Percentiles rank a stretch among this genome's conserved stretches.
phyloP scores from a whole-genome alignment of 1,140 invertebrate species.

The Bombus waltoni region DNA sequence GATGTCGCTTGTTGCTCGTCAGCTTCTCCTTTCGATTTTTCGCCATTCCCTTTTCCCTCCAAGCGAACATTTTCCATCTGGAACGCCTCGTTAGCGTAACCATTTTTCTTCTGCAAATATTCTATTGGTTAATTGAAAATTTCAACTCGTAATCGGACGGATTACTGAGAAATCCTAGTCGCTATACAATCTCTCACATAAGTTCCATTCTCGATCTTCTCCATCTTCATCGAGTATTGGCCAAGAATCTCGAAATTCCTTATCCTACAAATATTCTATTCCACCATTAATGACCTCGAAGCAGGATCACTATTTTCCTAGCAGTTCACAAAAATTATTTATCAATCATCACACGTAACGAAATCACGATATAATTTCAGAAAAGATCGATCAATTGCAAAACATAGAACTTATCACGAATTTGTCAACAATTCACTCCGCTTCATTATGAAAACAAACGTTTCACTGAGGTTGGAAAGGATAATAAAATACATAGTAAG shows the following conservation, averaged over 20 bases:
- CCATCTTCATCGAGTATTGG: neutral
- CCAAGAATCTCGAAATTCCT: neutral
- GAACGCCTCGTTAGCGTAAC: slow-evolving; percentile 64
- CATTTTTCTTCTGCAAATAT: slow-evolving; percentile 57
- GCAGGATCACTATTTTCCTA: too few relatives aligned
- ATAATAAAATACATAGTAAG: too few relatives aligned
- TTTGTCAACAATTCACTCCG: neutral
- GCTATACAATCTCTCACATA: slow-evolving; percentile 48
- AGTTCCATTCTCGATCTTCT: slow-evolving; percentile 22
- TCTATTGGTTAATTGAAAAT: neutral
- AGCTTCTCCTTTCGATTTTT: neutral
- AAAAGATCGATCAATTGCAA: neutral
- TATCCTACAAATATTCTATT: too few relatives aligned
- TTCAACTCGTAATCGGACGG: neutral
- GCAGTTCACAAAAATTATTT: too few relatives aligned
- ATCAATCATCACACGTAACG: too few relatives aligned
- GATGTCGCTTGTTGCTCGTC: slow-evolving; percentile 6
- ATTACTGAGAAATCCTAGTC: too few relatives aligned
- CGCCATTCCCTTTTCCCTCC: neutral
- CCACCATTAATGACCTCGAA: too few relatives aligned
- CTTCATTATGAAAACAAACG: neutral
- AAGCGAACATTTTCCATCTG: slow-evolving; percentile 45
- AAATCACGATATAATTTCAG: too few relatives aligned
- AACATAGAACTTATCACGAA: neutral
- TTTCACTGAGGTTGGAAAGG: neutral